These are phyloP conservation scores for Labeo catla DNA, from an alignment of 2,113 vertebrate genomes.

Conservation along the genomic window DNA sequence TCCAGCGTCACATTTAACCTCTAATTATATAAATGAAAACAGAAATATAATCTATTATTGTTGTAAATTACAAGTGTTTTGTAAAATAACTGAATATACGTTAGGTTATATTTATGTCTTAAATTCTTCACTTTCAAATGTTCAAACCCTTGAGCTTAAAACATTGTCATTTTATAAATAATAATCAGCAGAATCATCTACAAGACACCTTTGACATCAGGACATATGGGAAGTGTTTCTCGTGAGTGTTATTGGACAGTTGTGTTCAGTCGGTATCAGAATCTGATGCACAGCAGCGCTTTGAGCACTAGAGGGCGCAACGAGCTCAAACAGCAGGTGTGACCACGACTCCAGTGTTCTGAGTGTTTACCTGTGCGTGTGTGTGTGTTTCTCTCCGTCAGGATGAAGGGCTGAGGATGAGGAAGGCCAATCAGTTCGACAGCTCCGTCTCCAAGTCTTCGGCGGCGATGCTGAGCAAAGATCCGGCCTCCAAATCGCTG, in stretches of 20 bases:
- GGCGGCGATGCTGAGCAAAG: constrained; percentile 78
- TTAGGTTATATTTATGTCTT: no score
- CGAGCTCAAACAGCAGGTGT: not conserved
- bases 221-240: not conserved
- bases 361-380: not conserved
- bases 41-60: not conserved
- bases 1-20: no score
- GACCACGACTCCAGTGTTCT: no score
- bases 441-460: constrained; percentile 77
- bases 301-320: not conserved
- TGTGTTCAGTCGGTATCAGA: no score
- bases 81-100: not conserved
- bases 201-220: not conserved
- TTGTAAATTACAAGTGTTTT: not conserved
- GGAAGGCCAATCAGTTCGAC: constrained; percentile 82
- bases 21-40: not conserved
- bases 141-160: not conserved
- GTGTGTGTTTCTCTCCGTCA: constrained; percentile 50
- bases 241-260: no score
- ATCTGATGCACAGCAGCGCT: no score
- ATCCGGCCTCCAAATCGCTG: constrained; percentile 83
- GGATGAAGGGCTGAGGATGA: constrained; percentile 87
- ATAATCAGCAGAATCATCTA: not conserved
- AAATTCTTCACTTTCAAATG: no score
- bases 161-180: not conserved